phyloP scores from a whole-genome alignment of 2,113 vertebrate species.

The Panthera uncia region DNA sequence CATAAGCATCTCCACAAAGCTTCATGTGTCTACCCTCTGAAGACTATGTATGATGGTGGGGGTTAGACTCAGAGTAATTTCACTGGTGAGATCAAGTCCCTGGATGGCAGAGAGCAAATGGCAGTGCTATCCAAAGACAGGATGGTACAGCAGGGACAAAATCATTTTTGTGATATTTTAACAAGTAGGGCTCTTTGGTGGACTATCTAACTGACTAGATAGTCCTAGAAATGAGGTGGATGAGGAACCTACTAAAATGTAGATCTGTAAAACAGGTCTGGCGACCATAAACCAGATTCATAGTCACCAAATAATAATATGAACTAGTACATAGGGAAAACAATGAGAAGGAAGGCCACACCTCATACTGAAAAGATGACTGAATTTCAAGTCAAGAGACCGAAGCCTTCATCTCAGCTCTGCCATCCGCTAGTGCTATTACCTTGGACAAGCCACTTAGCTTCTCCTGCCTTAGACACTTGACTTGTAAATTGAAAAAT shows the following conservation, averaged over 20 bases:
- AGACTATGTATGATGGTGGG: neutral
- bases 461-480: neutral
- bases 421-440: neutral
- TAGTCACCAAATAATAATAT: neutral
- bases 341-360: neutral
- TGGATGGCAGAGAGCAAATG: neutral
- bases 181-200: neutral
- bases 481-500: neutral
- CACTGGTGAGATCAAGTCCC: accelerated
- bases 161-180: neutral
- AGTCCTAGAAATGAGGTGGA: neutral
- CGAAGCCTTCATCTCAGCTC: neutral
- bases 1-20: neutral
- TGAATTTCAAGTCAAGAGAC: neutral
- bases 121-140: neutral
- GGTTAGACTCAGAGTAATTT: neutral
- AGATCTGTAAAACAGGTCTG: neutral
- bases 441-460: neutral
- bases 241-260: neutral
- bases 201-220: neutral
- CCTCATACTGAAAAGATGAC: neutral
- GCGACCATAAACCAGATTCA: neutral
- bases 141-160: neutral
- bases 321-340: neutral
- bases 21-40: neutral